Percentiles rank a stretch among this genome's conserved stretches.
Evolutionary conservation across 2,113 vertebrate species (phyloP).

Genomic region (Tonatia bakeri): DNA sequence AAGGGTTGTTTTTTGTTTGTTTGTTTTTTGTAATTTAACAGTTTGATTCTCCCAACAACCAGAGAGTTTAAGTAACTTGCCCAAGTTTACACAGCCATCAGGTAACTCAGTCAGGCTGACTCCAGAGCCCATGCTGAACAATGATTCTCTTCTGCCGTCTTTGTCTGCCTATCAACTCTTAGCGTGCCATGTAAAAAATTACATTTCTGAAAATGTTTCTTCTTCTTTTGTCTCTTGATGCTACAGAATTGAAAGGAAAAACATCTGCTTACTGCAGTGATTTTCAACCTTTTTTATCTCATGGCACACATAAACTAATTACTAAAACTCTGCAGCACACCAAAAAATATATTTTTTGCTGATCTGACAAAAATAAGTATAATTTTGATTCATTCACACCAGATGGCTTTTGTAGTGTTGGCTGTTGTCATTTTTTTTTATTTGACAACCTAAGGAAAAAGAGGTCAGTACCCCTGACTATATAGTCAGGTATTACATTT

Average conservation of each 20-base stretch:
- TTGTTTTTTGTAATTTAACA: not conserved
- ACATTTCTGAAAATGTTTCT: not conserved
- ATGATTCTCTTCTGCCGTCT: not conserved
- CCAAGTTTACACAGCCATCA: not conserved
- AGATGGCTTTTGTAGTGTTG: not conserved
- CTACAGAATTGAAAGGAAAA: slow-evolving; percentile 37
- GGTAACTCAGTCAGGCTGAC: not conserved
- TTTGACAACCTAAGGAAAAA: not conserved
- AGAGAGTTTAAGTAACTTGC: not conserved
- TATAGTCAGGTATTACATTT: not conserved
- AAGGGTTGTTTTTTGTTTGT: not conserved
- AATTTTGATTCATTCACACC: not conserved
- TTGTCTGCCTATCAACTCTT: not conserved
- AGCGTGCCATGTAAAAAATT: not conserved
- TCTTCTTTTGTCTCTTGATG: not conserved
- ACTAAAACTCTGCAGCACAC: not conserved
- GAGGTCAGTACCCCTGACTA: not conserved
- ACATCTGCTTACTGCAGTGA: slow-evolving; percentile 11
- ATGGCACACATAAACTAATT: not conserved
- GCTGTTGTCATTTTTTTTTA: not conserved
- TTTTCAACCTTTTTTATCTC: not conserved
- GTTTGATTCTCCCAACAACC: not conserved
- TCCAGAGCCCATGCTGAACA: not conserved
- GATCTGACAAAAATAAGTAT: not conserved
- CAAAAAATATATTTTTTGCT: not conserved